Percentiles rank a stretch among this genome's conserved stretches.
phyloP scores from a whole-genome alignment of 2,888 invertebrate genomes.

The Malachius bipustulatus region DNA sequence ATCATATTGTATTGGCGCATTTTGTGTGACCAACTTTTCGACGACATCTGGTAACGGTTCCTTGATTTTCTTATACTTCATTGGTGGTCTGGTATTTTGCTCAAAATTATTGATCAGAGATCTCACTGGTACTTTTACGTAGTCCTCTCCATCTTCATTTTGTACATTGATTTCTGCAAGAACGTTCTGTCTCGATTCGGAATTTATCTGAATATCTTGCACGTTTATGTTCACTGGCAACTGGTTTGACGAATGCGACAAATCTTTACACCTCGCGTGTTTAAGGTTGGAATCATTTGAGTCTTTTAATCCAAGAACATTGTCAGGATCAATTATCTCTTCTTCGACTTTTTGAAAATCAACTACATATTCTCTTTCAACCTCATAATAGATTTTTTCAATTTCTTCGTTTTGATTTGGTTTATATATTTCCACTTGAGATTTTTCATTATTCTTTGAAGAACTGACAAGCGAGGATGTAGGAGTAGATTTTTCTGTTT shows the following conservation, averaged over 20 bases:
- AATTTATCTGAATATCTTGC: neutral
- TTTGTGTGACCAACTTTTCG: slow-evolving; percentile 23
- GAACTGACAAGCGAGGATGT: slow-evolving; percentile 22
- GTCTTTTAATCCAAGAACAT: slow-evolving; percentile 6
- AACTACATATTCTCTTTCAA: slow-evolving; percentile 30
- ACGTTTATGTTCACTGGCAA: neutral
- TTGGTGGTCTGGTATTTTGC: slow-evolving; percentile 44
- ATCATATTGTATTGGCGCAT: neutral
- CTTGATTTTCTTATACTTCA: slow-evolving; percentile 42
- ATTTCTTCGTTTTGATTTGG: slow-evolving; percentile 31
- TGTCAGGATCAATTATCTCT: slow-evolving; percentile 23
- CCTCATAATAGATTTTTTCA: slow-evolving; percentile 32
- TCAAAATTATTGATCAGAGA: slow-evolving; percentile 49
- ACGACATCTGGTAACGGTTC: slow-evolving; percentile 31
- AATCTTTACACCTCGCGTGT: no score
- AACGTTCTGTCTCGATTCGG: neutral
- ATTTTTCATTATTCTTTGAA: slow-evolving; percentile 26
- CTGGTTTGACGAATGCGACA: neutral
- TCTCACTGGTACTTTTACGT: slow-evolving; percentile 37
- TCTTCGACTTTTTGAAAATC: slow-evolving; percentile 32
- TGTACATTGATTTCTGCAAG: neutral
- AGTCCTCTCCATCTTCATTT: slow-evolving; percentile 27
- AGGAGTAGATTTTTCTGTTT: slow-evolving; percentile 18
- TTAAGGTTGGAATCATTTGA: neutral
- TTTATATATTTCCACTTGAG: slow-evolving; percentile 27